Conservation (phyloP, 2,888 invertebrate genomes). For the Sesia apiformis region DNA sequence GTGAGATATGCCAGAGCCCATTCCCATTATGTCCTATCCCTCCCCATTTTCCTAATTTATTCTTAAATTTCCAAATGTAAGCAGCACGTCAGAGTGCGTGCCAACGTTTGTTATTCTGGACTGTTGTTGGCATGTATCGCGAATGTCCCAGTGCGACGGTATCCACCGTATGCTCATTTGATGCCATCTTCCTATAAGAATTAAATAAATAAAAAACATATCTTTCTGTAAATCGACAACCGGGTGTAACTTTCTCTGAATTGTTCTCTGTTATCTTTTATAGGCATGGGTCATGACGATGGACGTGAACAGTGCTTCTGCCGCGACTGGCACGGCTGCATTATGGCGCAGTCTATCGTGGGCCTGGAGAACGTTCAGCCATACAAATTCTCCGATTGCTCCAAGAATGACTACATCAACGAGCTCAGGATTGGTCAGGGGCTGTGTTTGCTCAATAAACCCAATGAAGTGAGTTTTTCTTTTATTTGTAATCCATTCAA, state of each 20-base stretch:
- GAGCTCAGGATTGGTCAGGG: constrained; percentile 90
- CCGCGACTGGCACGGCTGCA: constrained; percentile 96
- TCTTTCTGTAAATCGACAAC: too few species aligned
- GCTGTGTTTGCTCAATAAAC: constrained; percentile 94
- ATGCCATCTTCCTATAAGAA: too few species aligned
- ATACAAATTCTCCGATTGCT: constrained; percentile 97
- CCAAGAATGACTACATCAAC: constrained; percentile 91
- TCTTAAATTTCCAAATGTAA: too few species aligned
- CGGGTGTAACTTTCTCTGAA: neutral
- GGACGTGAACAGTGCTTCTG: constrained; percentile 91
- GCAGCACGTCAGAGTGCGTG: too few species aligned
- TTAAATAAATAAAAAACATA: too few species aligned
- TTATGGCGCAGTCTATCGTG: constrained; percentile 94
- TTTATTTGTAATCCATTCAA: neutral
- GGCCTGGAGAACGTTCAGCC: constrained; percentile 94
- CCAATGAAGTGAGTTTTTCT: constrained; percentile 85
- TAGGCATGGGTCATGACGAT: constrained; percentile 89
- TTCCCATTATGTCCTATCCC: too few species aligned
- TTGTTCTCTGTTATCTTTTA: neutral
- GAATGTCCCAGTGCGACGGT: too few species aligned
- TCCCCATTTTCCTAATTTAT: too few species aligned
- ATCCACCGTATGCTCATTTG: too few species aligned
- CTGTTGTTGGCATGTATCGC: too few species aligned
- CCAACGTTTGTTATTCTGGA: too few species aligned
- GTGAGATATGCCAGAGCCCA: too few species aligned